phyloP scores from a whole-genome alignment of 2,888 invertebrate species.

The Campaea margaritaria region DNA sequence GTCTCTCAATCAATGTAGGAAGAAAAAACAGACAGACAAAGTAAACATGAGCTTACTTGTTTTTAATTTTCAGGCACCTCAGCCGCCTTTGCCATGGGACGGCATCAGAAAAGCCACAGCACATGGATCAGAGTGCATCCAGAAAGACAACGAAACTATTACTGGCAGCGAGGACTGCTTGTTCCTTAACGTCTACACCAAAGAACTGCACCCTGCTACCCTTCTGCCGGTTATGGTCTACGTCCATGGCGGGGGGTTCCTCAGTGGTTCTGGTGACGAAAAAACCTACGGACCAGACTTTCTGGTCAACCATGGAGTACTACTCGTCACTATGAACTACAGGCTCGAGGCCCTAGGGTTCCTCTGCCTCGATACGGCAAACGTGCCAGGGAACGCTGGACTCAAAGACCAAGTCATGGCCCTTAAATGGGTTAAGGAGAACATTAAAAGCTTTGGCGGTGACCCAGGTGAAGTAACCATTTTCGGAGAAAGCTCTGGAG shows the following conservation, averaged over 20 bases:
- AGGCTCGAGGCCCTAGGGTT: conserved; percentile 56
- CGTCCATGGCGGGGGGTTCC: conserved; percentile 60
- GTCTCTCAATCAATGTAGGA: not conserved
- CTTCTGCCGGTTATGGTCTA: conserved; percentile 60
- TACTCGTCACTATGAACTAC: conserved; percentile 63
- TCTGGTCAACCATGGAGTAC: conserved; percentile 52
- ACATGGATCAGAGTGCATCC: conserved; percentile 54
- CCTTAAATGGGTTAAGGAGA: conserved; percentile 54
- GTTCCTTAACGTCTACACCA: conserved; percentile 59
- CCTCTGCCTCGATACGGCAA: conserved; percentile 52
- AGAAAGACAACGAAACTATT: conserved; percentile 41
- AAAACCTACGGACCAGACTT: conserved; percentile 60
- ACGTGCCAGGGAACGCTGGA: conserved; percentile 59
- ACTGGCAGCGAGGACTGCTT: conserved; percentile 59
- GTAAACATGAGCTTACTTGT: not conserved
- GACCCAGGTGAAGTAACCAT: conserved; percentile 59
- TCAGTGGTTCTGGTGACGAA: conserved; percentile 55
- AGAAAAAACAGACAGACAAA: not conserved
- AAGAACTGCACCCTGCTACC: conserved; percentile 40
- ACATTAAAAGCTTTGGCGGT: conserved; percentile 53
- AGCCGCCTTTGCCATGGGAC: conserved; percentile 51
- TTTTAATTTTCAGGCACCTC: conserved; percentile 37
- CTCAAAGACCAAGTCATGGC: conserved; percentile 59
- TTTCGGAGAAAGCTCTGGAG: conserved; percentile 60
- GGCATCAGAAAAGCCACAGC: conserved; percentile 51